phyloP scores from a whole-genome alignment of 2,113 vertebrate species.

The Chlorodrepanis virens region DNA sequence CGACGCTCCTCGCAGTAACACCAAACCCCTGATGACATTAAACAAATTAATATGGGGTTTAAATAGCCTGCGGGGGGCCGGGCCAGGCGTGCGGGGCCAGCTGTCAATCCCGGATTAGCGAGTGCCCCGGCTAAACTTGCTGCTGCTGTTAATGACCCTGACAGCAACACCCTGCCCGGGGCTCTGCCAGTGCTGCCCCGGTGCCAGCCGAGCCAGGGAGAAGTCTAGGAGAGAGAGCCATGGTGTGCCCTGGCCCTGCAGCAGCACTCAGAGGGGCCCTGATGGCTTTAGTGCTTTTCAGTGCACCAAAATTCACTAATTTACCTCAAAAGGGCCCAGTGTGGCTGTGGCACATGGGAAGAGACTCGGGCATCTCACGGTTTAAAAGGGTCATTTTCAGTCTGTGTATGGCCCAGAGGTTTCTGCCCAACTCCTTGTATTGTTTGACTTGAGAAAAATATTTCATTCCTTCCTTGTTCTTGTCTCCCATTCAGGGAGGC shows the following conservation, averaged over 20 bases:
- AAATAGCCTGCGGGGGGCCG: slow-evolving; percentile 41
- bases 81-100: neutral
- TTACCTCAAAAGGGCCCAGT: neutral
- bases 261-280: accelerated
- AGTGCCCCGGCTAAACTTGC: slow-evolving; percentile 5
- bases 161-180: neutral
- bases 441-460: neutral
- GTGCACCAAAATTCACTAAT: neutral
- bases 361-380: neutral
- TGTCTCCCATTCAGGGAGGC: accelerated
- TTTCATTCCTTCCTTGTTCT: neutral
- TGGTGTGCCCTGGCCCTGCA: neutral
- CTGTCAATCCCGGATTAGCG: slow-evolving; percentile 43
- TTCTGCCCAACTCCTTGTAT: neutral
- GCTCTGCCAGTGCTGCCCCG: neutral
- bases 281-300: neutral
- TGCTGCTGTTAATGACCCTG: neutral
- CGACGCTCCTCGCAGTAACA: neutral
- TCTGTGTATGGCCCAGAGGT: neutral
- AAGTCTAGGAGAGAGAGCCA: neutral
- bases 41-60: slow-evolving; percentile 50
- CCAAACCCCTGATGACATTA: slow-evolving; percentile 52
- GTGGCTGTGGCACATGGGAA: accelerated
- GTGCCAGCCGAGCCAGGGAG: neutral
- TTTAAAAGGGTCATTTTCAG: neutral